Conservation (phyloP, 2,888 invertebrate genomes). For the Agrochola lychnidis region DNA sequence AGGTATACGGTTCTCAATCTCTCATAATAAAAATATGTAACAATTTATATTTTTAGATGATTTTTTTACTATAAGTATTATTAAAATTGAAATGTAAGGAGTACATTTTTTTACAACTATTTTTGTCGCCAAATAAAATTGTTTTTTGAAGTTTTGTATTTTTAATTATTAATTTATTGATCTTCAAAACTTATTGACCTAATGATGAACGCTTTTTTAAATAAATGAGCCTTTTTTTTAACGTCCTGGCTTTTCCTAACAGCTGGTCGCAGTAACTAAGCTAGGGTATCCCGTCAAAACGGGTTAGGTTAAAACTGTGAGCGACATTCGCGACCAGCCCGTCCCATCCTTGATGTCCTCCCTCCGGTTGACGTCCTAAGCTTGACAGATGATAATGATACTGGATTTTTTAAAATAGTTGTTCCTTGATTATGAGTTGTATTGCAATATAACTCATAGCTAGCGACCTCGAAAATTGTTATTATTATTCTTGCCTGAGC, state of each 20-base stretch:
- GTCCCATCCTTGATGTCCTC: no score
- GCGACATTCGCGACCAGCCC: no score
- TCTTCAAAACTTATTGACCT: background rate
- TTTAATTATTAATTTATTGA: background rate
- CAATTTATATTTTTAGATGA: slow-evolving; percentile 54
- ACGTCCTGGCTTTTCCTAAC: no score
- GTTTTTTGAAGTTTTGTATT: slow-evolving; percentile 17
- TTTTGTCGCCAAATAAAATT: slow-evolving; percentile 60
- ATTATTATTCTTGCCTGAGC: no score
- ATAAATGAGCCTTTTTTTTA: background rate
- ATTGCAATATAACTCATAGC: no score
- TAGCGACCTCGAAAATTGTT: no score
- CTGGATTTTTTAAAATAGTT: background rate
- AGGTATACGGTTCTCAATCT: slow-evolving; percentile 39
- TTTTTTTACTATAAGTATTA: slow-evolving; percentile 53
- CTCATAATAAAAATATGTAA: slow-evolving; percentile 32
- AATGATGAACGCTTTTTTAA: background rate
- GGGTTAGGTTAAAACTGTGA: no score
- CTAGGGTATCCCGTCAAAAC: no score
- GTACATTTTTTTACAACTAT: slow-evolving; percentile 41
- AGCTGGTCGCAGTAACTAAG: no score
- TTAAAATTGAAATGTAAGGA: slow-evolving; percentile 34
- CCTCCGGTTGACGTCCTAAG: no score
- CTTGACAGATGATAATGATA: background rate
- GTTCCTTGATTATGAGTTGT: no score